phyloP scores from a whole-genome alignment of 1,140 invertebrate species.

The Drosophila malerkotliana region DNA sequence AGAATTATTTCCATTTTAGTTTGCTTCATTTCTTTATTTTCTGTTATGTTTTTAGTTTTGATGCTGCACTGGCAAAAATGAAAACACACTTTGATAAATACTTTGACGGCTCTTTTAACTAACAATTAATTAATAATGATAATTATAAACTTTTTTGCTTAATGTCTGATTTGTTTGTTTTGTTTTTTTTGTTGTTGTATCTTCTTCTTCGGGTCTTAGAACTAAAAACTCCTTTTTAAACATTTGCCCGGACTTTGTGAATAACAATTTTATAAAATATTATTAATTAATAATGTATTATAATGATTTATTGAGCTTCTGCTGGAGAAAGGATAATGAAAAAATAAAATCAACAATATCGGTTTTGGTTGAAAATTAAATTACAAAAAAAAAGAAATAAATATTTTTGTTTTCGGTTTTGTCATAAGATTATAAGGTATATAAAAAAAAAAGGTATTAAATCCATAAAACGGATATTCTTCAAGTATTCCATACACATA shows the following conservation, averaged over 20 bases:
- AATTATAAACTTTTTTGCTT: conserved; percentile 12
- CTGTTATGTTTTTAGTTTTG: conserved; percentile 34
- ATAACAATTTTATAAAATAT: conserved; percentile 42
- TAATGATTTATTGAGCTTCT: conserved; percentile 10
- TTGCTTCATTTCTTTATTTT: conserved; percentile 52
- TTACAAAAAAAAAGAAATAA: conserved; percentile 30
- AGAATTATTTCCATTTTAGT: conserved; percentile 32
- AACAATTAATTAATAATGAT: conserved; percentile 55
- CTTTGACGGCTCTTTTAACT: conserved; percentile 66
- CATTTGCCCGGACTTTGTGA: conserved; percentile 14
- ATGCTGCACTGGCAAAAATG: conserved; percentile 30
- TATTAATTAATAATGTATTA: conserved; percentile 11
- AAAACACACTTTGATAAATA: conserved; percentile 60
- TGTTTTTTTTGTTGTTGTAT: background rate
- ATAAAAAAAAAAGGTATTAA: conserved; percentile 22
- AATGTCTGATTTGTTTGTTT: conserved; percentile 1
- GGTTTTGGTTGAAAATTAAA: conserved; percentile 5
- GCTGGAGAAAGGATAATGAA: conserved; percentile 4
- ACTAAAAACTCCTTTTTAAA: conserved; percentile 28
- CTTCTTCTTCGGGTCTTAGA: conserved; percentile 11
- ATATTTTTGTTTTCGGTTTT: conserved; percentile 11
- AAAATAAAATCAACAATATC: conserved; percentile 8
- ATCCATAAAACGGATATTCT: conserved; percentile 78
- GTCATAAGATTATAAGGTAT: conserved; percentile 29
- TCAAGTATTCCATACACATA: conserved; percentile 54